phyloP scores from a whole-genome alignment of 2,113 vertebrate genomes.

The Tylochromis polylepis region DNA sequence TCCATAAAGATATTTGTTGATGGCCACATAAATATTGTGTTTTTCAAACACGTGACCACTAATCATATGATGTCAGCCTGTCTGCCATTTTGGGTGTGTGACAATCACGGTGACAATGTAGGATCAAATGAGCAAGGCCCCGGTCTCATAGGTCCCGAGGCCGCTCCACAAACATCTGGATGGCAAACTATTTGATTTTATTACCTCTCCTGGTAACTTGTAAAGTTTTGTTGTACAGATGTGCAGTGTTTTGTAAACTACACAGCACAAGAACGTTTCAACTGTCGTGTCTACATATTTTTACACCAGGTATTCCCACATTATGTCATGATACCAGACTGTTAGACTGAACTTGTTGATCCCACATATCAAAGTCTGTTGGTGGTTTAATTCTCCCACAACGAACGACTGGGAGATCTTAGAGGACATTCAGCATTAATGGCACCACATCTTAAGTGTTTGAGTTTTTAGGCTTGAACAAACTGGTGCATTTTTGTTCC shows the following conservation, averaged over 20 bases:
- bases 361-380: neutral
- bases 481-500: neutral
- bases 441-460: neutral
- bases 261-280: neutral
- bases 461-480: neutral
- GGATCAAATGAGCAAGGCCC: neutral
- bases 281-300: neutral
- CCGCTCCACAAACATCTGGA: neutral
- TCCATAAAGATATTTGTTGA: neutral
- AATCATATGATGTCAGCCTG: too few relatives aligned
- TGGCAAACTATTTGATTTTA: neutral
- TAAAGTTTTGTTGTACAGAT: neutral
- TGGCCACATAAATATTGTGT: neutral
- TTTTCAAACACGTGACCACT: neutral
- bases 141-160: fast-evolving
- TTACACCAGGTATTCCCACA: too few relatives aligned
- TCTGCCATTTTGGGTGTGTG: neutral
- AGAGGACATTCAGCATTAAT: neutral
- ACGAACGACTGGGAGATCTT: neutral
- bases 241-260: neutral
- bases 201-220: neutral
- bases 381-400: neutral
- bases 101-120: neutral
- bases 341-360: neutral
- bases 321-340: neutral